Evolutionary conservation across 2,888 invertebrate genomes (phyloP), one percentile per base, ranked within the genome.

Genomic region (Sesia apiformis): DNA sequence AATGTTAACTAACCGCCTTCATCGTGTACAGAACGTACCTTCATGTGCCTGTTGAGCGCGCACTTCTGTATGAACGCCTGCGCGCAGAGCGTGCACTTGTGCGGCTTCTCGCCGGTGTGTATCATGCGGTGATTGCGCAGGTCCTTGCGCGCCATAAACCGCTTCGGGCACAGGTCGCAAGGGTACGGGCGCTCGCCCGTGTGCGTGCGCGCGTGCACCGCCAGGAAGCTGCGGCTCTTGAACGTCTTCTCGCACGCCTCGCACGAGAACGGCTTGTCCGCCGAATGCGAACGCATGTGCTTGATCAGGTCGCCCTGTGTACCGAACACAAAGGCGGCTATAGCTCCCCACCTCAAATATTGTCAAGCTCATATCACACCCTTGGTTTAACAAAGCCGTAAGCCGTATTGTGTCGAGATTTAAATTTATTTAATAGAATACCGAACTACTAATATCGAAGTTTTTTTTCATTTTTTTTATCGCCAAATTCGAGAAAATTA

Each of bases 31-130:
- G 6, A 7, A 40, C 53, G 55, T 0, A 71, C 75, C 81, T 96
- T 96, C 97, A 97, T 96, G 81, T 97, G 97, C 67, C 98, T 94
- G 40, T 97, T 97, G 7, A 98, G 90, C 65, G 98, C 97, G 85
- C 97, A 97, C 64, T 97, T 92, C 83, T 96, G 95, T 78, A 97
- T 97, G 81, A 97, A 97, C 0, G 96, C 96, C 79, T 96, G 97
- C 72, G 94, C 94, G 81, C 97, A 98, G 52, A 97, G 93, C 55
- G 90, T 90, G 76, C 97, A 98, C 76, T 97, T 96, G 91, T 95
- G 97, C 1, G 96, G 96, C 72, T 97, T 97, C 71, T 97, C 97
- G 0, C 95, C 95, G 56, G 95, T 96, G 84, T 98, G 98, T 0
- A 97, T 98, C 74, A 97, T 91, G 69, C 95, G 94, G 84, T 97